phyloP scores from a whole-genome alignment of 2,113 vertebrate species.

The Mobula hypostoma region DNA sequence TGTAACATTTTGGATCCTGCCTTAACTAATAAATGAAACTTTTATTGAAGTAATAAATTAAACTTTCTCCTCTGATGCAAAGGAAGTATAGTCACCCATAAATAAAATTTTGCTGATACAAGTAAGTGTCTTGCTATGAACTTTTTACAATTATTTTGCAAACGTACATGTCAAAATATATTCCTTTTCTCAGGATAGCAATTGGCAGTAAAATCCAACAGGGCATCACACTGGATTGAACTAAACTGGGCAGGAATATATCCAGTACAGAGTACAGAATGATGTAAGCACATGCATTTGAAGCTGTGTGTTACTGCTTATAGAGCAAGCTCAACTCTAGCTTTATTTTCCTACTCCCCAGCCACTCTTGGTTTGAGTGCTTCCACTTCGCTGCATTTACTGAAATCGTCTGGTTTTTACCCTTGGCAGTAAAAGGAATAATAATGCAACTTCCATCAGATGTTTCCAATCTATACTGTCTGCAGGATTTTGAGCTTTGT shows the following conservation, averaged over 20 bases:
- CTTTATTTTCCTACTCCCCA: constrained; percentile 43
- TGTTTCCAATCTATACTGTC: constrained; percentile 48
- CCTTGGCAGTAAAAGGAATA: constrained; percentile 48
- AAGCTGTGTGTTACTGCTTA: background rate
- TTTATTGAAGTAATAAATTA: background rate
- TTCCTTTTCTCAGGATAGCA: background rate
- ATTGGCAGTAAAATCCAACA: background rate
- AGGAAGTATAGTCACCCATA: background rate
- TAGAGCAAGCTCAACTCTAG: background rate
- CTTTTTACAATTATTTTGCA: background rate
- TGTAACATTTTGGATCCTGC: background rate
- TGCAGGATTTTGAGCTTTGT: background rate
- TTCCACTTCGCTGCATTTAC: constrained; percentile 44
- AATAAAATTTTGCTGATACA: background rate
- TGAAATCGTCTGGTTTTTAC: constrained; percentile 43
- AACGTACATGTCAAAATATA: background rate
- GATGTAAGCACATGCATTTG: background rate
- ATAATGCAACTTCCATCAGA: constrained; percentile 47
- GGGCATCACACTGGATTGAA: background rate
- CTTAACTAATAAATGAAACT: background rate
- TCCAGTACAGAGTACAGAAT: background rate
- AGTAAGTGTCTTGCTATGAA: background rate
- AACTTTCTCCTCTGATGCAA: background rate
- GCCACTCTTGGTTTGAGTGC: constrained; percentile 42
- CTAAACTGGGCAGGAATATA: background rate